These are phyloP conservation scores for Acanthosepion esculentum DNA, from an alignment of 2,888 invertebrate genomes.

Conservation along the genomic window DNA sequence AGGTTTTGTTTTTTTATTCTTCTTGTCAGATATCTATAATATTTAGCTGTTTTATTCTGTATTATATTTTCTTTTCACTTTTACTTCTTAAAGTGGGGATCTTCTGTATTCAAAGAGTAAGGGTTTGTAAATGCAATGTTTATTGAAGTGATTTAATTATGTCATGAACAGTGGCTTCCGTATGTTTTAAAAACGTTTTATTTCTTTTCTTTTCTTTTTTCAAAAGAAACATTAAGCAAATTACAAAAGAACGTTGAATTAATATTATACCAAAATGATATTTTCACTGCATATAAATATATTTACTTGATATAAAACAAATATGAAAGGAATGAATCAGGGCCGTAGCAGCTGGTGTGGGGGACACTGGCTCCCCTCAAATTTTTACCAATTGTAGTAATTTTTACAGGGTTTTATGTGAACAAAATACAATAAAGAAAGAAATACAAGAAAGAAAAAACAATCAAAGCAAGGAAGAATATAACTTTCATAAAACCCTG, in stretches of 20 bases:
- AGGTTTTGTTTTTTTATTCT: background rate
- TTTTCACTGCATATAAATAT: background rate
- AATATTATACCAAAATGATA: background rate
- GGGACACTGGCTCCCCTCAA: too few relatives aligned
- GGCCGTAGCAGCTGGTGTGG: too few relatives aligned
- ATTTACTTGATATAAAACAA: background rate
- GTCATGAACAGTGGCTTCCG: background rate
- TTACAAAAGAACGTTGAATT: background rate
- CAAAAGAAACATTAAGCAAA: background rate
- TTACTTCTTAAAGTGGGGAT: background rate
- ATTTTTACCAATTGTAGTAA: too few relatives aligned
- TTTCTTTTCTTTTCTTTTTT: background rate
- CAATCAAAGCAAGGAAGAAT: too few relatives aligned
- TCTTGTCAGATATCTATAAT: background rate
- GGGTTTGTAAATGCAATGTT: constrained; percentile 33
- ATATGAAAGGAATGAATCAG: background rate
- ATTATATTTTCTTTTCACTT: background rate
- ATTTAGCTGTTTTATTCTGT: background rate
- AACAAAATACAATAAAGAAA: too few relatives aligned
- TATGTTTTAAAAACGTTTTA: too few relatives aligned
- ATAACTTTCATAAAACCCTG: too few relatives aligned
- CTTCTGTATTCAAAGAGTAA: constrained; percentile 33
- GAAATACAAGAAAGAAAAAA: too few relatives aligned
- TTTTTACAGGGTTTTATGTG: too few relatives aligned
- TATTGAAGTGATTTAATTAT: background rate